Percentiles rank a stretch among this genome's conserved stretches.
phyloP scores from a whole-genome alignment of 2,888 invertebrate genomes.

The Dermolepida albohirtum region DNA sequence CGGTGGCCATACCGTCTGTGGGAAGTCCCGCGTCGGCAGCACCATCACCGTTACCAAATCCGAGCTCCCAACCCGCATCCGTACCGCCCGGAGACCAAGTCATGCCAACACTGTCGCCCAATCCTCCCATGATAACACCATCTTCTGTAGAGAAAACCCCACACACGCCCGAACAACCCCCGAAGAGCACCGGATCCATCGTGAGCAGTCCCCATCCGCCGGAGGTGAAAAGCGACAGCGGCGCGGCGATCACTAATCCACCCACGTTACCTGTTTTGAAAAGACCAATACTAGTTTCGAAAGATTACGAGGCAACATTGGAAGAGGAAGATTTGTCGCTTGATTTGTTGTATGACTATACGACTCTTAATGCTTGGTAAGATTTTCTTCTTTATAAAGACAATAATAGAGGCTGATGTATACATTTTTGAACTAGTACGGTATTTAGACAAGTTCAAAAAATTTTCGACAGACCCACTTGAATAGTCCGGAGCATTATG shows the following conservation, averaged over 20 bases:
- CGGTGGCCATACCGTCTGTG: slow-evolving; percentile 70
- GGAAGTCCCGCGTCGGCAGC: slow-evolving; percentile 63
- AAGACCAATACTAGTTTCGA: slow-evolving; percentile 81
- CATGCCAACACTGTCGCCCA: slow-evolving; percentile 81
- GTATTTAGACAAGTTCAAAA: no score
- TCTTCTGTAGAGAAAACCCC: slow-evolving; percentile 56
- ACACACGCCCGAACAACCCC: slow-evolving; percentile 50
- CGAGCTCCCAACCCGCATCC: slow-evolving; percentile 78
- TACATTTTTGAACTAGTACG: no score
- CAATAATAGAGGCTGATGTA: no score
- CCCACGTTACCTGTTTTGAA: slow-evolving; percentile 65
- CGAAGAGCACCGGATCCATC: slow-evolving; percentile 54
- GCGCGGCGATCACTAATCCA: slow-evolving; percentile 49
- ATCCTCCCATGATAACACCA: slow-evolving; percentile 67
- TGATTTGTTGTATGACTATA: slow-evolving; percentile 90
- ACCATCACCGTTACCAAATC: slow-evolving; percentile 79
- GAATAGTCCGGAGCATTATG: no score
- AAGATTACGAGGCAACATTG: slow-evolving; percentile 82
- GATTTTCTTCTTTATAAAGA: no score
- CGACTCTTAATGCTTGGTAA: slow-evolving; percentile 86
- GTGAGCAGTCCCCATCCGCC: slow-evolving; percentile 52
- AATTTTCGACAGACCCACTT: no score
- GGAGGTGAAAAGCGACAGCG: slow-evolving; percentile 57
- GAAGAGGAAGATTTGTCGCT: slow-evolving; percentile 84
- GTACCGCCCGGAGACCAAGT: slow-evolving; percentile 74